These are phyloP conservation scores for Noctua pronuba DNA, from an alignment of 2,888 invertebrate species.

Conservation along the genomic window DNA sequence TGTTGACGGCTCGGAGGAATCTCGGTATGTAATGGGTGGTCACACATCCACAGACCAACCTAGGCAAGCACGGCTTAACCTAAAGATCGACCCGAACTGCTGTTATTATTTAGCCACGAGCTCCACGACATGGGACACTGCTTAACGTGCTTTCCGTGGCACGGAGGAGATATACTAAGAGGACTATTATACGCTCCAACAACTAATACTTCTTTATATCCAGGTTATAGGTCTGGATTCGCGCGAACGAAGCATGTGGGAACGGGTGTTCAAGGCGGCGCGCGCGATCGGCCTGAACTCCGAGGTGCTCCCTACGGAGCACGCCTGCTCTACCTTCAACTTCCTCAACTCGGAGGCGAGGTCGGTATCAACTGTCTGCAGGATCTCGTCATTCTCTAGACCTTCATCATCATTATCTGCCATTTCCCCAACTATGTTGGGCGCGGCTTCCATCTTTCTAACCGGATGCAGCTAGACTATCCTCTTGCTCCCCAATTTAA, in stretches of 20 bases:
- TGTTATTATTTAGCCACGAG: too few relatives aligned
- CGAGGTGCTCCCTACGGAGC: conserved; percentile 95
- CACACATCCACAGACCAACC: too few relatives aligned
- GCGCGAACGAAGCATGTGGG: conserved; percentile 68
- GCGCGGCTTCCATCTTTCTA: not conserved
- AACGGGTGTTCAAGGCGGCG: conserved; percentile 73
- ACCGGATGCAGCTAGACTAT: not conserved
- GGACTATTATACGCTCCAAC: too few relatives aligned
- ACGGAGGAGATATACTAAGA: not conserved
- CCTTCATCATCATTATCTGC: not conserved
- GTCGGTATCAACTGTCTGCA: conserved; percentile 77
- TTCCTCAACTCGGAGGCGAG: conserved; percentile 96
- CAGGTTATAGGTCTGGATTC: conserved; percentile 83
- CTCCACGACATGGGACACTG: too few relatives aligned
- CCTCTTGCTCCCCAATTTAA: too few relatives aligned
- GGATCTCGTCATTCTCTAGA: not conserved
- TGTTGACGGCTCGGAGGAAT: too few relatives aligned
- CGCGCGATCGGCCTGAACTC: conserved; percentile 88
- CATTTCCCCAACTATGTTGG: not conserved
- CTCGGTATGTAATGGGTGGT: too few relatives aligned
- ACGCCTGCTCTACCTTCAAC: conserved; percentile 97
- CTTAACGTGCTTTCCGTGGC: too few relatives aligned
- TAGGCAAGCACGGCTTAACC: too few relatives aligned
- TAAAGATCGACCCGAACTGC: too few relatives aligned
- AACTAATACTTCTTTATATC: not conserved